Evolutionary conservation across 2,113 vertebrate genomes (phyloP).

Genomic region (Oreochromis tanganicae): DNA sequence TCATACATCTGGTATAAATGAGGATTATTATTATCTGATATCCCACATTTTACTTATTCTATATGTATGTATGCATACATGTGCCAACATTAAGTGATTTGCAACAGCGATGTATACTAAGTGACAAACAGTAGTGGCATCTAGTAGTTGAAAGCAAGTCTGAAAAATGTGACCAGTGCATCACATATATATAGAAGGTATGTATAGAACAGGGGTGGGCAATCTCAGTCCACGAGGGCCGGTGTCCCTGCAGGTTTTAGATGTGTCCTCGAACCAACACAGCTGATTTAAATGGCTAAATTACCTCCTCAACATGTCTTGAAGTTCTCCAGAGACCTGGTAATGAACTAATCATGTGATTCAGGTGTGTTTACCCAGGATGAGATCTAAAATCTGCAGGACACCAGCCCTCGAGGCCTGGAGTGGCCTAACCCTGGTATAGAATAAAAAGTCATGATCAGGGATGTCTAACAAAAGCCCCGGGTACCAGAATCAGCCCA

Average conservation of each 20-base stretch:
- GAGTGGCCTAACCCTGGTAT: not conserved
- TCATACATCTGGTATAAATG: not conserved
- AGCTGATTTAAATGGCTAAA: not conserved
- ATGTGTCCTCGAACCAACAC: not conserved
- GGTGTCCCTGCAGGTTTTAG: accelerated
- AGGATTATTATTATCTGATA: not conserved
- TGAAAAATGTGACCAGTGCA: not conserved
- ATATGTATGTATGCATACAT: accelerated
- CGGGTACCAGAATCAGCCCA: not conserved
- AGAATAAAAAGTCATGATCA: not conserved
- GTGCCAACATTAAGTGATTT: not conserved
- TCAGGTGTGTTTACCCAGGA: accelerated
- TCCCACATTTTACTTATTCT: not conserved
- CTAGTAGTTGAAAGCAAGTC: not conserved
- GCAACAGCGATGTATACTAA: not conserved
- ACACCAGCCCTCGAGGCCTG: accelerated
- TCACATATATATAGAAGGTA: not conserved
- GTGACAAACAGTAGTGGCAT: not conserved
- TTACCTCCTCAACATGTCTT: not conserved
- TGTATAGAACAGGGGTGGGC: not conserved
- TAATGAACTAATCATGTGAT: not conserved
- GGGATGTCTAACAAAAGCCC: not conserved
- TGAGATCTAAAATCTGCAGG: not conserved
- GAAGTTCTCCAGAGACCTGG: not conserved
- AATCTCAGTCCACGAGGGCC: not conserved